Evolutionary conservation across 2,888 invertebrate genomes (phyloP), one percentile per base, ranked within the genome.

Genomic region (Dione vanillae): DNA sequence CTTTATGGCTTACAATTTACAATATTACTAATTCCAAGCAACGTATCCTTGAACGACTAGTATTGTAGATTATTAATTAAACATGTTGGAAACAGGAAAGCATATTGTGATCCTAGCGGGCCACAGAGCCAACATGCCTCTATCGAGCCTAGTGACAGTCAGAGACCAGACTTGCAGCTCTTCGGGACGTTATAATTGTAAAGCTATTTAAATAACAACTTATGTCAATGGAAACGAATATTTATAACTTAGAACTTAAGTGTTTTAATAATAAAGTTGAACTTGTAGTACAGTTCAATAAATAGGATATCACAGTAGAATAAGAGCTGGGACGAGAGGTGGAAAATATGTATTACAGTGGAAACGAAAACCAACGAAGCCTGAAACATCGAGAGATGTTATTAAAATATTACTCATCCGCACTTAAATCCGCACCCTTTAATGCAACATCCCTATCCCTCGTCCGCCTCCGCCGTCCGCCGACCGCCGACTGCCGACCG

Each of bases 351-450:
- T 1, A 37, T 16, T 37, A 37, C 35, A 12, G 19, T 35, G 12
- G 45, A 49, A 12, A 49, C 49, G 19, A 14, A 19, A 37, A 37
- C 27, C 61, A 43, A 12, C 61, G 43, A 14, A 37, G 64, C 64
- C 19, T 49, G 64, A 64, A 49, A 47, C 62, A 64, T 64, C 37
- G 64, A 64, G 62, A 62, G 45, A 49, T 64, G 37, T 64, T 64
- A 64, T 64, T 64, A 64, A 64, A 64, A 64, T 64, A 64, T 64
- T 64, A 49, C 37, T 64, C 62, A 49, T 64, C 49, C 62, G 49
- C 62, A 64, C 62, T 49, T 64, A 64, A 49, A 19, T 47, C 62
- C 62, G 47, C 49, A 64, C 19, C 49, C 35, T 49, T 11, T 20
- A 59, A 41, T 59, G 59, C 43, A 59, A 59, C 16, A 49, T 47